These are phyloP conservation scores for Nemotelus nigrinus DNA, from an alignment of 2,888 invertebrate species.

Conservation along the genomic window DNA sequence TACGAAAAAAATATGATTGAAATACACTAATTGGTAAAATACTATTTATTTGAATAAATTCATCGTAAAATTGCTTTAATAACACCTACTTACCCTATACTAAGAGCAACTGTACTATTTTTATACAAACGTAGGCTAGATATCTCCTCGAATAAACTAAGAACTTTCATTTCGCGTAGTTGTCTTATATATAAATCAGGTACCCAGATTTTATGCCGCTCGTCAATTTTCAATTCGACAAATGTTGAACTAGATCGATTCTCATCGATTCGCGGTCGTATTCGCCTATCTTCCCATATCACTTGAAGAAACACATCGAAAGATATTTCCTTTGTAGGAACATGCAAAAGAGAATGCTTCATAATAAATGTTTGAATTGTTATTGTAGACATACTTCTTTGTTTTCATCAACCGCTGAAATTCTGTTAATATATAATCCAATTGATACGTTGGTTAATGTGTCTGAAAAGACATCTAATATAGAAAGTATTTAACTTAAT, in stretches of 20 bases:
- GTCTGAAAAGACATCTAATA: slow-evolving; percentile 40
- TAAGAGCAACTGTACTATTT: slow-evolving; percentile 72
- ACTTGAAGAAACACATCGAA: slow-evolving; percentile 73
- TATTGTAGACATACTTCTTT: slow-evolving; percentile 67
- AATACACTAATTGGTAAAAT: not conserved
- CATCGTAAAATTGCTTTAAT: slow-evolving; percentile 9
- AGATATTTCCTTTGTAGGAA: slow-evolving; percentile 69
- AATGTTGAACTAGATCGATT: slow-evolving; percentile 52
- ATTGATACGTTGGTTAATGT: slow-evolving; percentile 68
- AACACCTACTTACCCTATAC: slow-evolving; percentile 70
- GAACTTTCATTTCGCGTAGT: slow-evolving; percentile 71
- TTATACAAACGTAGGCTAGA: slow-evolving; percentile 70
- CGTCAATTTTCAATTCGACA: slow-evolving; percentile 56
- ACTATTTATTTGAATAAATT: not conserved
- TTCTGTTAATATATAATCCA: slow-evolving; percentile 71
- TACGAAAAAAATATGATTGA: not conserved
- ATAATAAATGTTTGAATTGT: not conserved
- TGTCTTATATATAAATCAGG: slow-evolving; percentile 74
- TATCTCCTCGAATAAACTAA: slow-evolving; percentile 72
- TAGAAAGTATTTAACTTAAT: not conserved
- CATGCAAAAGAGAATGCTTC: too few relatives aligned
- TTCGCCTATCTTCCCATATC: slow-evolving; percentile 70
- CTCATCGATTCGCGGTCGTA: slow-evolving; percentile 57
- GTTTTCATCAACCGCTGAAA: slow-evolving; percentile 73
- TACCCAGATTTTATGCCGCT: slow-evolving; percentile 61